A percentile compares a stretch with the other conserved stretches of the same genome.
Evolutionary conservation across 2,888 invertebrate genomes (phyloP).

Genomic region (Luperina nickerlii): DNA sequence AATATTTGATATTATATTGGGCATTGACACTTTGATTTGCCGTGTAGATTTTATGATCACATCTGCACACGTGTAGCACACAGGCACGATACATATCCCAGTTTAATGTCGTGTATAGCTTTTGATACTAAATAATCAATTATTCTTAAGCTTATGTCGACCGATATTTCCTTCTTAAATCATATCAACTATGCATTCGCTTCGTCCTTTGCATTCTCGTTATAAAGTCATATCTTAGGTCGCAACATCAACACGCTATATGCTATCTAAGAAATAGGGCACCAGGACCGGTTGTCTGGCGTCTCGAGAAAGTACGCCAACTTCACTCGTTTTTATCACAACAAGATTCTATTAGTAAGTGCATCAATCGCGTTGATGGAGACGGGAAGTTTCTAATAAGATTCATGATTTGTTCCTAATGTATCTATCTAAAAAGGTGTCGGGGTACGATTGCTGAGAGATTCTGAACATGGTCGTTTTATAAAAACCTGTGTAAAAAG

Average conservation of each 20-base stretch:
- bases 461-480: neutral
- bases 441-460: neutral
- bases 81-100: too few relatives aligned
- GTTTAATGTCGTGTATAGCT: neutral
- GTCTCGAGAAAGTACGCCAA: constrained; percentile 55
- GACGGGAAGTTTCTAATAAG: constrained; percentile 38
- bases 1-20: constrained; percentile 6
- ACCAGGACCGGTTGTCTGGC: constrained; percentile 48
- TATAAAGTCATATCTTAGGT: constrained; percentile 34
- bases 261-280: constrained; percentile 54
- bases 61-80: neutral
- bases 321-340: constrained; percentile 45
- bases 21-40: constrained; percentile 9
- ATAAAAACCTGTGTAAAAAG: neutral
- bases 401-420: constrained; percentile 34
- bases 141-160: neutral
- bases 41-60: neutral
- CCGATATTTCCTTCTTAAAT: neutral
- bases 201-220: constrained; percentile 30
- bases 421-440: constrained; percentile 10
- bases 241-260: constrained; percentile 17
- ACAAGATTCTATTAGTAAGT: constrained; percentile 39
- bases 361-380: constrained; percentile 4
- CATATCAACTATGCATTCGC: neutral
- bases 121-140: neutral